These are phyloP conservation scores for Calcarius ornatus DNA, from an alignment of 2,113 vertebrate species.

Conservation along the genomic window DNA sequence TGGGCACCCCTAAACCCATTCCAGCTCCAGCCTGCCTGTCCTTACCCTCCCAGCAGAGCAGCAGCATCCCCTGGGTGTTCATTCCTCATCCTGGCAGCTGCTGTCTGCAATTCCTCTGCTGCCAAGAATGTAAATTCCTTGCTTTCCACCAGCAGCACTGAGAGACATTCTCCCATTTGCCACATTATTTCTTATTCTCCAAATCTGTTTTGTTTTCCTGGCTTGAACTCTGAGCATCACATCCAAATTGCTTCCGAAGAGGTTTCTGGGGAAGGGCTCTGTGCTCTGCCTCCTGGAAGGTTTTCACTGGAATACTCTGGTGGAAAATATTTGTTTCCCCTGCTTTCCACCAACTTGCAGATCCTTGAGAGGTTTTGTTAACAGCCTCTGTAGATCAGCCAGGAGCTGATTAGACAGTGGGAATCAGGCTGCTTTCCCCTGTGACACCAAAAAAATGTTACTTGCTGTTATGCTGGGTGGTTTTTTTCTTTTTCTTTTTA, in stretches of 20 bases:
- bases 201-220: background rate
- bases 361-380: background rate
- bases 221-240: background rate
- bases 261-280: background rate
- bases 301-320: background rate
- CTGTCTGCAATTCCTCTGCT: background rate
- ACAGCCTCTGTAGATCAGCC: background rate
- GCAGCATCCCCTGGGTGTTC: background rate
- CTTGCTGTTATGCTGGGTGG: background rate
- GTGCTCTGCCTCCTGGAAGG: background rate
- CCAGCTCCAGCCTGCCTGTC: background rate
- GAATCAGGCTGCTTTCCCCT: background rate
- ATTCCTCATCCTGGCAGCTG: background rate
- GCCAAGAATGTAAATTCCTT: background rate
- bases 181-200: background rate
- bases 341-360: background rate
- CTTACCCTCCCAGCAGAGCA: background rate
- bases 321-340: background rate
- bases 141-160: background rate
- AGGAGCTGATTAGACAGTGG: background rate
- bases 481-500: background rate
- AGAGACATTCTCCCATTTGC: background rate
- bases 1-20: background rate
- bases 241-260: background rate
- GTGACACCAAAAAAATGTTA: background rate